A percentile compares a stretch with the other conserved stretches of the same genome.
phyloP scores from a whole-genome alignment of 2,113 vertebrate genomes.

The Cebidichthys violaceus region DNA sequence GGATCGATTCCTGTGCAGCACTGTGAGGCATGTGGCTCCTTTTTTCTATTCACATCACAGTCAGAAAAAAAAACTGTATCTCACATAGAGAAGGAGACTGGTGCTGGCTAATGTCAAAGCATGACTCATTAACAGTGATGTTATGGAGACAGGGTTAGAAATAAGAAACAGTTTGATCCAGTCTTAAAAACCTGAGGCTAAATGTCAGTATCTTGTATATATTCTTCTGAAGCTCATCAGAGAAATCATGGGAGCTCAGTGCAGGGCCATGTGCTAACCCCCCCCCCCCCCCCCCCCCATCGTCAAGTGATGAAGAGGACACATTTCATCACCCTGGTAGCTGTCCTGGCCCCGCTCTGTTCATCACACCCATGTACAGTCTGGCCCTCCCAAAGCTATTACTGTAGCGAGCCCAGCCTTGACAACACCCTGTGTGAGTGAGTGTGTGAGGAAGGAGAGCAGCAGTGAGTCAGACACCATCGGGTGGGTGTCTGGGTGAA shows the following conservation, averaged over 20 bases:
- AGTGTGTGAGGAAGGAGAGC: conserved; percentile 5
- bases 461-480: conserved; percentile 43
- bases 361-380: conserved; percentile 42
- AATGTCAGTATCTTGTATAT: conserved; percentile 27
- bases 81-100: conserved; percentile 20
- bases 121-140: conserved; percentile 12
- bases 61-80: neutral
- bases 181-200: conserved; percentile 30
- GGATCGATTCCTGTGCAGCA: conserved; percentile 34
- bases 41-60: conserved; percentile 46
- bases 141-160: conserved; percentile 8
- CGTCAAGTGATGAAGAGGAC: conserved; percentile 65
- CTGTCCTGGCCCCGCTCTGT: conserved; percentile 23
- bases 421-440: conserved; percentile 30
- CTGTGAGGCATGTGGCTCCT: conserved; percentile 13
- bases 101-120: conserved; percentile 1
- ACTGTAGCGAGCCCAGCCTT: conserved; percentile 29
- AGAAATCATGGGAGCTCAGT: neutral
- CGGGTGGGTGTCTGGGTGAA: conserved; percentile 6
- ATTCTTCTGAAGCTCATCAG: conserved; percentile 9
- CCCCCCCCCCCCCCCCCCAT: neutral
- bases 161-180: conserved; percentile 1
- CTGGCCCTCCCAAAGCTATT: conserved; percentile 31
- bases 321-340: conserved; percentile 55
- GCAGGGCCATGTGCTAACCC: neutral